Evolutionary conservation across 2,797 vertebrate genomes (phyloP), one percentile per base, ranked within the genome.

Genomic region (Sandelia bainsii): DNA sequence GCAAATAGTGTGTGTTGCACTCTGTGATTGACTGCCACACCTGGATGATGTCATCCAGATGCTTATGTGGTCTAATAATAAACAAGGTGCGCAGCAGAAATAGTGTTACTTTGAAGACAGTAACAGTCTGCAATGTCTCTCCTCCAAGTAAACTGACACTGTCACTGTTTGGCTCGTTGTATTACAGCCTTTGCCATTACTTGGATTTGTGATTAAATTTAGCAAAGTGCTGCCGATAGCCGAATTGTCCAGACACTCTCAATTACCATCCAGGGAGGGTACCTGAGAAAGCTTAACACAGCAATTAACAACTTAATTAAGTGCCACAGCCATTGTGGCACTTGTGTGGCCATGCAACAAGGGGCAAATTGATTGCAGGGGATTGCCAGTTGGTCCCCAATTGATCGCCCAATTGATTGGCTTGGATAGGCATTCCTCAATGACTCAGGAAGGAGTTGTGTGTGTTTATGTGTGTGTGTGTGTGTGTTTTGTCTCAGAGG

Each of bases 291-390:
- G 93, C 93, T 94, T 94, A 94, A 94, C 90, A 76, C 94, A 91
- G 94, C 94, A 95, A 95, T 95, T 95, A 95, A 94, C 94, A 95
- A 94, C 93, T 94, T 95, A 93, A 95, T 95, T 95, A 94, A 95
- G 94, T 94, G 94, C 84, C 92, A 91, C 91, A 91, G 93, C 89
- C 87, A 89, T 88, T 92, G 90, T 93, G 92, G 85, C 92, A 69
- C 91, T 93, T 91, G 77, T 83, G 82, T 81, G 87, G 81, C 89
- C 84, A 67, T 62, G 90, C 90, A 95, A 94, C 94, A 91, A 95
- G 93, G 92, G 83, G 70, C 44, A 69, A 89, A 95, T 95, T 93
- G 94, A 95, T 94, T 92, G 92, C 84, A 77, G 76, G 86, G 93
- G 92, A 93, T 93, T 89, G 92, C 89, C 89, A 91, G 89, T 93